Base-by-base conservation (phyloP, 2,797 vertebrate genomes). In the Euthynnus affinis region DNA sequence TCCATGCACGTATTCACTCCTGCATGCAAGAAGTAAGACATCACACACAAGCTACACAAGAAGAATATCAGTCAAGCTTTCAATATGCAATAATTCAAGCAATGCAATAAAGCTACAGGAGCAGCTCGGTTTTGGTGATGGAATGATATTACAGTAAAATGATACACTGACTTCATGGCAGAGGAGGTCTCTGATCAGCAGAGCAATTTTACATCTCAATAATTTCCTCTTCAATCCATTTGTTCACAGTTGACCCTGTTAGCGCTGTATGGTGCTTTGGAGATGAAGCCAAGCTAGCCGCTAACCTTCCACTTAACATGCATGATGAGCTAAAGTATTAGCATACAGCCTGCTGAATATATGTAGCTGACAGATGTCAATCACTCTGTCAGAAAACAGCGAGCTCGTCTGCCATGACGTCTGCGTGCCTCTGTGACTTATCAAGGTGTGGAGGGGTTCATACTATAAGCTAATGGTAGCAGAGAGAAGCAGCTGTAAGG, bases 271-370 rank as follows among this genome's bases (percentile, higher is more conserved):
- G 6, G 3, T 58, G 23, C 44, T 29, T 53, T 34, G 22, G 46
- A 61, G 9, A 48, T 17, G 29, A 62, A 66, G 57, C 71, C 18
- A 53, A 65, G 65, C 44, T 61, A 37, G 37, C 37, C n/a, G 53
- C 55, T 60, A 29, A 29, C 4, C 46, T 20, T 18, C 46, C 18
- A 20, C 2, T 62, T 17, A 27, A 25, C 52, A 62, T 42, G 56
- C n/a, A 12, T 1, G 1, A 44, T 20, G 4, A 72, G 75, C 44
- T 74, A 10, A 53, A 46, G 46, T 0, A 2, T 71, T 70, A 65
- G 58, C 69, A 42, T 58, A 62, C 69, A 71, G 56, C 34, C 15
- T 34, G 10, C 22, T 52, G 42, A 42, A 15, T 49, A 1, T 20
- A 17, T 5, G 6, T 15, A 48, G 27, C 23, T 67, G 9, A 78